These are phyloP conservation scores for Oreamnos americanus DNA, from an alignment of 2,113 vertebrate species.

Conservation along the genomic window DNA sequence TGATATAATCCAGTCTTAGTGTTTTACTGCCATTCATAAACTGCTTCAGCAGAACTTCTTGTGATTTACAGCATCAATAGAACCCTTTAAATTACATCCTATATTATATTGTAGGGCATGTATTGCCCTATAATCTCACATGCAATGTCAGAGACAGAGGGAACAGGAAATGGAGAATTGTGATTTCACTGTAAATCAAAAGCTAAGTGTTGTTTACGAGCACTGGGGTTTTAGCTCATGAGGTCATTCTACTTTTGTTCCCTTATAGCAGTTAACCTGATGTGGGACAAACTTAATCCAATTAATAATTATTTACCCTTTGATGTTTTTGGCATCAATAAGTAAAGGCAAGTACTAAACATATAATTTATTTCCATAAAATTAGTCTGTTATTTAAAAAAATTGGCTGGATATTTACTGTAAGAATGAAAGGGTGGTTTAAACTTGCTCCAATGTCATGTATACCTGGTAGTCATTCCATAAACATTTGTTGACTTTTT, in stretches of 20 bases:
- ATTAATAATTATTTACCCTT: background rate
- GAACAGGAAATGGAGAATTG: conserved; percentile 63
- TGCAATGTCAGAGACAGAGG: conserved; percentile 74
- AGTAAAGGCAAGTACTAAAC: background rate
- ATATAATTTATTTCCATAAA: conserved; percentile 21
- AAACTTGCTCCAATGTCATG: background rate
- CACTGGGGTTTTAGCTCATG: conserved; percentile 19
- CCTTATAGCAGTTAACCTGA: background rate
- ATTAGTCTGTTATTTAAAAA: background rate
- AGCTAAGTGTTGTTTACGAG: conserved; percentile 79
- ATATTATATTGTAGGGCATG: conserved; percentile 72
- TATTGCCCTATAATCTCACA: conserved; percentile 73
- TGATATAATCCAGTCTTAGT: conserved; percentile 78
- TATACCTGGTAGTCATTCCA: background rate
- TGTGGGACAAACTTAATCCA: background rate
- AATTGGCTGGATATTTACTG: background rate
- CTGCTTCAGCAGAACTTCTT: conserved; percentile 78
- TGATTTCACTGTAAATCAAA: conserved; percentile 74
- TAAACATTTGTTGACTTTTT: background rate
- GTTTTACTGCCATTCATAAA: conserved; percentile 85
- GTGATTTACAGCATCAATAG: conserved; percentile 83
- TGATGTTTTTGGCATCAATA: background rate
- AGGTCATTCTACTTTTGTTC: conserved; percentile 3
- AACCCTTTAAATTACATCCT: conserved; percentile 82
- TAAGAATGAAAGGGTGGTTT: background rate